Base-by-base conservation (phyloP, 2,888 invertebrate genomes). In the Clistopyga incitator region DNA sequence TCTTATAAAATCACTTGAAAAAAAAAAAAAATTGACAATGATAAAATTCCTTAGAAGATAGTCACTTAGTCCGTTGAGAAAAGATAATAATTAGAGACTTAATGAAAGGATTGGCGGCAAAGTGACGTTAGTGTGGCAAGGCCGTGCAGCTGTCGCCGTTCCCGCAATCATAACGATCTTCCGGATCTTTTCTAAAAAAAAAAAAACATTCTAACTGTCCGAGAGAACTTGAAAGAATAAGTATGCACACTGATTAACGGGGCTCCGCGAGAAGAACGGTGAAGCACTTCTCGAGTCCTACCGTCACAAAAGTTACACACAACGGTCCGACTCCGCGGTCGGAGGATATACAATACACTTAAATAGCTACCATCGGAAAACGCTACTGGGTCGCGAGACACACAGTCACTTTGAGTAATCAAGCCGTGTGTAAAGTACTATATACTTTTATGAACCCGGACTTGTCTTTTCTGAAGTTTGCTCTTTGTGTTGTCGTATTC, bases 401-500 rank as follows among this genome's bases (percentile, higher is more conserved):
- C 59, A 68, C 68, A 56, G 68, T 23, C 20, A 50, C 59, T 59
- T 70, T 61, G 70, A 38, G 47, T 78, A 70, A 78, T 70, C 78
- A 75, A 75, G 29, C 38, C 47, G 47, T 45, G 52, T 70, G 59
- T 77, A 68, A 50, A 59, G 34, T 68, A 25, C 42, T 38, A 54
- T 76, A 25, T 76, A 54, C 50, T 76, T 65, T 67, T 29, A 50
- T 34, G 42, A 76, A 76, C 25, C 56, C 56, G 77, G 56, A 34
- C 38, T 38, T 38, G 38, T 38, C 38, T 38, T 8, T 38, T 0
- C 38, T 38, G 59, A 45, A 45, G 47, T 61, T 78, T 71, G 47
- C 72, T 72, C 78, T 71, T 79, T 79, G 45, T 79, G 54, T 79
- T 38, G 72, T 64, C 65, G 45, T 64, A 64, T 72, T 71, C 71